Base-by-base conservation (phyloP, 1,140 invertebrate genomes). In the Zophobas morio region DNA sequence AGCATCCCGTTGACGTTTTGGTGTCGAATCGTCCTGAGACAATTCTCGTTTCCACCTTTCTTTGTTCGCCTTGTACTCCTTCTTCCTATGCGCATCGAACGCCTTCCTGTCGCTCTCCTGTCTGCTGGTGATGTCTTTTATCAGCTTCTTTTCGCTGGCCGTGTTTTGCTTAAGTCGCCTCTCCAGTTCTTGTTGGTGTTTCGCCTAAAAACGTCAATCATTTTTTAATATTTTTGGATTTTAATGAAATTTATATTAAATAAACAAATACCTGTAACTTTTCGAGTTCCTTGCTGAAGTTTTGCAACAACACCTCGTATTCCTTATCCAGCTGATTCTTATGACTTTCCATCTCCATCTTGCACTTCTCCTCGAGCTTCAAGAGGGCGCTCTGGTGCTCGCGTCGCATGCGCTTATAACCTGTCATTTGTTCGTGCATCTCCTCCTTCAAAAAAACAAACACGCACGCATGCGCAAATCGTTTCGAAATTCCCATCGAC, bases 341-440 rank as follows among this genome's bases (percentile, higher is more conserved):
- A 87, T 99, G 96, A 84, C 94, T 94, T 84, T 99, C 98, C 92
- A 99, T 97, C 88, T 99, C 98, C 81, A 94, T 91, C 87, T 96
- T 94, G 89, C 98, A 99, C 81, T 95, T 94, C 86, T 98, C 96
- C 88, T 99, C 98, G 82, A 99, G 88, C 87, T 94, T 95, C 36
- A 93, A 84, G 83, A 99, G 89, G 80, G 98, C 96, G 82, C 96
- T 96, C 87, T 99, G 98, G 88, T 99, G 98, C 86, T 98, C 96
- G 70, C 97, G 91, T 77, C 98, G 91, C 95, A 99, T 98, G 77
- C 98, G 90, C 88, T 99, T 99, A 87, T 99, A 99, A 1, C 98
- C 98, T 53, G 96, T 96, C 96, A 99, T 99, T 88, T 99, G 98
- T 88, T 99, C 98, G 87, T 99, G 96, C 94, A 99, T 97, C 88